These are phyloP conservation scores for Euphydryas editha DNA, from an alignment of 2,888 invertebrate genomes.

Conservation along the genomic window DNA sequence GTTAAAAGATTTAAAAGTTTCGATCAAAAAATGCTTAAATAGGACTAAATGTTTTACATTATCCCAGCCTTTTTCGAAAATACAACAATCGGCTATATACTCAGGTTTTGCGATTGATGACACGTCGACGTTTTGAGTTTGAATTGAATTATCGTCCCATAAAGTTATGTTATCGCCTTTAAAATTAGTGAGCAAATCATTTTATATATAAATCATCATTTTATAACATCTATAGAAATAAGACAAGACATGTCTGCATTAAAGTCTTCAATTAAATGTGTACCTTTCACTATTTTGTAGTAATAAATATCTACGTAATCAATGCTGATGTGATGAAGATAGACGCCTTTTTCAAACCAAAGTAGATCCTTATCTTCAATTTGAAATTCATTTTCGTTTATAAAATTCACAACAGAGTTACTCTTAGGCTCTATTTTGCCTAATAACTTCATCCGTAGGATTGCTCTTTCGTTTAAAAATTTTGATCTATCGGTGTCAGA, in stretches of 20 bases:
- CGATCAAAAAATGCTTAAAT: conserved; percentile 46
- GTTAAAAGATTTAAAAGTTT: conserved; percentile 31
- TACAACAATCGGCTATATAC: conserved; percentile 42
- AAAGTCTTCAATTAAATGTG: conserved; percentile 39
- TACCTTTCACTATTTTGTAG: conserved; percentile 34
- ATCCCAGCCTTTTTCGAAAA: conserved; percentile 58
- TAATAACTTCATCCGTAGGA: too few relatives aligned
- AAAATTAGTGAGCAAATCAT: conserved; percentile 54
- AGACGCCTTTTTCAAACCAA: too few relatives aligned
- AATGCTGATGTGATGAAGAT: conserved; percentile 39
- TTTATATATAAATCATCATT: conserved; percentile 55
- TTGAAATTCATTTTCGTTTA: too few relatives aligned
- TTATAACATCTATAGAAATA: conserved; percentile 51
- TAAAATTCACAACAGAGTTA: too few relatives aligned
- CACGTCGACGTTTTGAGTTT: background rate
- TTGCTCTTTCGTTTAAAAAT: too few relatives aligned
- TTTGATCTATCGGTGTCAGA: conserved; percentile 20
- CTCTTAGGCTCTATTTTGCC: too few relatives aligned
- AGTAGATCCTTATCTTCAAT: too few relatives aligned
- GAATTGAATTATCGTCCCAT: background rate
- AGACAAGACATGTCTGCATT: conserved; percentile 45
- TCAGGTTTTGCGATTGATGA: conserved; percentile 44
- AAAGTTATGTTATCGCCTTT: conserved; percentile 30
- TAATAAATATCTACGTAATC: conserved; percentile 44
- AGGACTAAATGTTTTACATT: conserved; percentile 39